phyloP scores from a whole-genome alignment of 2,888 invertebrate species.

The Leptopilina drosophilae region DNA sequence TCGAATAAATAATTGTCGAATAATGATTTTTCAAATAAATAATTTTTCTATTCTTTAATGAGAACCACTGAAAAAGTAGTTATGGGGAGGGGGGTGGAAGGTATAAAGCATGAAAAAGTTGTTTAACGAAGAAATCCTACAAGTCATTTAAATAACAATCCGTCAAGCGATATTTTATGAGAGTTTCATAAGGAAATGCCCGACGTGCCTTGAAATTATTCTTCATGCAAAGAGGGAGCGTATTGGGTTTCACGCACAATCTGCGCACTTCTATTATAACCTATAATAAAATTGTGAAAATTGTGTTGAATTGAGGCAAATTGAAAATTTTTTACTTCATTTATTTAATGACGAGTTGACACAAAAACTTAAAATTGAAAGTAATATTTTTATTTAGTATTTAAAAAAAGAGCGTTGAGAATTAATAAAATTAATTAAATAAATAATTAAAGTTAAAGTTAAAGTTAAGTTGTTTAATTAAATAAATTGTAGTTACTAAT shows the following conservation, averaged over 20 bases:
- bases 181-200: constrained; percentile 71
- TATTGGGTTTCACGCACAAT: constrained; percentile 45
- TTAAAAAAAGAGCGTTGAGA: too few species aligned
- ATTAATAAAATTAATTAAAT: too few species aligned
- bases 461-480: too few species aligned
- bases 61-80: constrained; percentile 47
- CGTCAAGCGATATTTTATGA: constrained; percentile 68
- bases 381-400: too few species aligned
- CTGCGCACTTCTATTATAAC: not conserved
- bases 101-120: constrained; percentile 46
- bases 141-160: constrained; percentile 60
- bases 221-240: constrained; percentile 50
- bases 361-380: too few species aligned
- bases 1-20: too few species aligned
- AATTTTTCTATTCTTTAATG: constrained; percentile 19
- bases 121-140: constrained; percentile 47
- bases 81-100: not conserved
- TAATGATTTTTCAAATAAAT: too few species aligned
- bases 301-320: constrained; percentile 15
- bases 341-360: too few species aligned
- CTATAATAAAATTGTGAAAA: not conserved
- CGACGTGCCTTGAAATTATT: constrained; percentile 67
- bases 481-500: too few species aligned
- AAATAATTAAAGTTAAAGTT: too few species aligned
- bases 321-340: too few species aligned